A percentile compares a stretch with the other conserved stretches of the same genome.
Evolutionary conservation across 2,113 vertebrate species (phyloP).

Genomic region (Bathybates hornii): DNA sequence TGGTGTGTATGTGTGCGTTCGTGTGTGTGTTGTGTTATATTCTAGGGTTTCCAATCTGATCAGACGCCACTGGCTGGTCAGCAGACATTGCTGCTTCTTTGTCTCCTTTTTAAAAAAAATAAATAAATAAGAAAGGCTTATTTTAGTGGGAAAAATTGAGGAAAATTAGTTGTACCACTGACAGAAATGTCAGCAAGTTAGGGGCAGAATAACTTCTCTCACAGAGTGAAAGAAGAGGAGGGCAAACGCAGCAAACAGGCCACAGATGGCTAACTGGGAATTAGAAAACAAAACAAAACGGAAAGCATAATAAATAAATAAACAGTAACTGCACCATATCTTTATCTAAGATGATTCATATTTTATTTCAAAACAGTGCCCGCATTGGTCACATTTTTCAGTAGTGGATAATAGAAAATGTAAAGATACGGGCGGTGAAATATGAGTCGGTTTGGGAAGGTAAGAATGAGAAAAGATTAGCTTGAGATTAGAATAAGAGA

Average conservation of each 20-base stretch:
- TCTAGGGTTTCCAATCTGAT: constrained; percentile 51
- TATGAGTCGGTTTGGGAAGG: constrained; percentile 69
- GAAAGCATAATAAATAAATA: constrained; percentile 24
- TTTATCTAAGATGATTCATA: constrained; percentile 71
- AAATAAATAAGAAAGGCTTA: neutral
- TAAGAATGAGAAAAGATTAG: constrained; percentile 73
- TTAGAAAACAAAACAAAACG: constrained; percentile 10
- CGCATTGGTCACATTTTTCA: constrained; percentile 68
- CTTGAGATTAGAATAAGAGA: constrained; percentile 72
- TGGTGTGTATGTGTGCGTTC: neutral
- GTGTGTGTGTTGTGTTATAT: constrained; percentile 33
- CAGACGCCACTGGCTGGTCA: constrained; percentile 51
- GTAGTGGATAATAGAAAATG: constrained; percentile 73
- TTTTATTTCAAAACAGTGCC: constrained; percentile 65
- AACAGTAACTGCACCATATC: constrained; percentile 54
- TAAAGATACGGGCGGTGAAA: constrained; percentile 71
- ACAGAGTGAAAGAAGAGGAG: neutral
- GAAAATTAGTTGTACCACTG: constrained; percentile 35
- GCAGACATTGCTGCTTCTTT: constrained; percentile 1
- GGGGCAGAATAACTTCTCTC: constrained; percentile 40
- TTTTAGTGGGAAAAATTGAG: constrained; percentile 13
- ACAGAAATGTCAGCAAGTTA: constrained; percentile 40
- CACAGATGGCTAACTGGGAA: constrained; percentile 44
- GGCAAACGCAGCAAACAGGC: neutral
- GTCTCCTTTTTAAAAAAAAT: rapidly evolving